Evolutionary conservation across 1,140 invertebrate genomes (phyloP), one percentile per base, ranked within the genome.

Genomic region (Apis dorsata): DNA sequence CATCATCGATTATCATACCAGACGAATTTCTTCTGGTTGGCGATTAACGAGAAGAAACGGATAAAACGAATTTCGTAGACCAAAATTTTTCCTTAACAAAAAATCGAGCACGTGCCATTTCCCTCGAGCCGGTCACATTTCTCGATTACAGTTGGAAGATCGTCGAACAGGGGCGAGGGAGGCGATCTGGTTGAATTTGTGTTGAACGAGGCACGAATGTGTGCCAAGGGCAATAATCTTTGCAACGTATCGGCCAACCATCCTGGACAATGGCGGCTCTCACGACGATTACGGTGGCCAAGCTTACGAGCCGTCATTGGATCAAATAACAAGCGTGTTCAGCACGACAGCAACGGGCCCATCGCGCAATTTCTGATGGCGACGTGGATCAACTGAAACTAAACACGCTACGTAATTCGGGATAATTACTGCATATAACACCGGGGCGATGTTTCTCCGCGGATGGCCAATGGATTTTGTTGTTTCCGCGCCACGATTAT

Each of bases 171-270:
- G 28, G 28, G 8, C 17, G 28, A 28, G 34, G 7, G 17, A 59
- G 24, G 12, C 13, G 17, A 34, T n/a, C 34, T 28, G 53, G n/a
- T 28, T 13, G 24, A 28, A 69, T 78, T 44, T 49, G 19, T 13
- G 19, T 19, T 21, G 55, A 60, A 63, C 13, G 57, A 49, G 15
- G 34, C 13, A 63, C 59, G n/a, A 62, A 79, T 79, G 68, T 71
- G n/a, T 79, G 77, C 77, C 77, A 79, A 79, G 77, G 77, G 68
- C 24, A 79, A 79, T 79, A 79, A 72, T 44, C 78, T 62, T 79
- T 62, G 68, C 68, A 63, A 79, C n/a, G 78, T 79, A 72, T 72
- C 78, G 62, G 34, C 68, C 44, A 62, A 19, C 68, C 63, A 72
- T 63, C 68, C 49, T 49, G 57, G 24, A 79, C 78, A 79, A 79